Conservation (phyloP, 2,888 invertebrate species). For the Aquatica leii region DNA sequence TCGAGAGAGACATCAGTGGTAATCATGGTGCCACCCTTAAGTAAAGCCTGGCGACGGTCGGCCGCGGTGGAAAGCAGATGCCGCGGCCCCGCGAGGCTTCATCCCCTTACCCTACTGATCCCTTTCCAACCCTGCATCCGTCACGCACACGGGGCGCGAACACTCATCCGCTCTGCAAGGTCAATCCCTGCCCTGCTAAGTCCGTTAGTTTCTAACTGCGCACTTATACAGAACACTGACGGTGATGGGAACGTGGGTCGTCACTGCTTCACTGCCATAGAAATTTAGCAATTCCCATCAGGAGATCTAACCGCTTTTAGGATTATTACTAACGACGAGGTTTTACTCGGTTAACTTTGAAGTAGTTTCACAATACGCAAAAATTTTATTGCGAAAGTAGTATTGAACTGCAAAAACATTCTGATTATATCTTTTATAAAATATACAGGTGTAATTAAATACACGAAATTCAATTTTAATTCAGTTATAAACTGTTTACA, state of each 20-base stretch:
- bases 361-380: neutral
- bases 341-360: constrained; percentile 13
- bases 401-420: too few relatives aligned
- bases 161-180: constrained; percentile 36
- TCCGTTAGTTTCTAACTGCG: constrained; percentile 37
- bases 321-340: constrained; percentile 31
- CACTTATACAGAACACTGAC: constrained; percentile 30
- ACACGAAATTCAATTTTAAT: neutral
- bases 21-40: constrained; percentile 37
- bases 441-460: neutral
- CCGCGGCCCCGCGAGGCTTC: constrained; percentile 44
- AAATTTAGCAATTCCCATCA: constrained; percentile 33
- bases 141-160: constrained; percentile 39
- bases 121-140: constrained; percentile 36
- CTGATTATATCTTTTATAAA: too few relatives aligned
- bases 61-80: constrained; percentile 41
- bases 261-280: constrained; percentile 28
- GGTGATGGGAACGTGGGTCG: constrained; percentile 31
- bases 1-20: constrained; percentile 27
- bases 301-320: constrained; percentile 33
- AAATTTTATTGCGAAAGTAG: too few relatives aligned
- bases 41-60: constrained; percentile 38
- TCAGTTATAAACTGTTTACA: too few relatives aligned
- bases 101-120: constrained; percentile 31
- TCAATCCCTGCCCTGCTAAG: constrained; percentile 29